Conservation (phyloP, 2,797 vertebrate genomes). For the Myotis daubentonii region DNA sequence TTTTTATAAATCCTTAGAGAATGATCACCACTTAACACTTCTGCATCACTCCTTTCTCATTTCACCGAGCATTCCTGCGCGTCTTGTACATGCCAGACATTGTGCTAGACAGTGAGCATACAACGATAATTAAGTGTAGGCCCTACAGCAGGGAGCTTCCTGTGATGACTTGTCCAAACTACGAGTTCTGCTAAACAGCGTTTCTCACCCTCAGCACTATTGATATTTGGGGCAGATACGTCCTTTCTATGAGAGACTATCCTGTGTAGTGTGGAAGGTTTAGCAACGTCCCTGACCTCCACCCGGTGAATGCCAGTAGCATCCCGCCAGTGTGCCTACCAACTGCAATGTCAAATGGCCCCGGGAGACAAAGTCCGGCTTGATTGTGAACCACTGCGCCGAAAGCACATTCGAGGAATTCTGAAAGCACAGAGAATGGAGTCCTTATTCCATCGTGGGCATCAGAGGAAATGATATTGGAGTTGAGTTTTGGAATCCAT, state of each 20-base stretch:
- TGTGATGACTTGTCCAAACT: background rate
- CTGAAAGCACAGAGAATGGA: background rate
- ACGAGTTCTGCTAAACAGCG: background rate
- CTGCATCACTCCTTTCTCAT: background rate
- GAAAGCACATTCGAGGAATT: background rate
- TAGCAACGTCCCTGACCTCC: background rate
- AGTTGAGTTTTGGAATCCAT: background rate
- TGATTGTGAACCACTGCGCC: background rate
- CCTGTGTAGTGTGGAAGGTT: background rate
- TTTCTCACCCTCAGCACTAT: background rate
- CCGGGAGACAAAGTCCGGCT: background rate
- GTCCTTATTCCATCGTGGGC: background rate
- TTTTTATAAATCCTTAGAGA: conserved; percentile 15
- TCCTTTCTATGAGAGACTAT: background rate
- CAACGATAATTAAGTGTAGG: background rate
- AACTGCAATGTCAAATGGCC: background rate
- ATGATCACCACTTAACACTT: background rate
- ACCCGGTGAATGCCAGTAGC: background rate
- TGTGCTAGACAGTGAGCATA: background rate
- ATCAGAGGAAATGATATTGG: background rate
- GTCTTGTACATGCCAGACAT: background rate
- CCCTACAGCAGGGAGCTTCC: background rate
- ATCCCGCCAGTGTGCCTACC: background rate
- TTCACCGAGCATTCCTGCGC: background rate
- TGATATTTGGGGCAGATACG: background rate